Percentiles rank a stretch among this genome's conserved stretches.
Conservation (phyloP, 2,797 vertebrate species). For the Hydrolagus colliei region DNA sequence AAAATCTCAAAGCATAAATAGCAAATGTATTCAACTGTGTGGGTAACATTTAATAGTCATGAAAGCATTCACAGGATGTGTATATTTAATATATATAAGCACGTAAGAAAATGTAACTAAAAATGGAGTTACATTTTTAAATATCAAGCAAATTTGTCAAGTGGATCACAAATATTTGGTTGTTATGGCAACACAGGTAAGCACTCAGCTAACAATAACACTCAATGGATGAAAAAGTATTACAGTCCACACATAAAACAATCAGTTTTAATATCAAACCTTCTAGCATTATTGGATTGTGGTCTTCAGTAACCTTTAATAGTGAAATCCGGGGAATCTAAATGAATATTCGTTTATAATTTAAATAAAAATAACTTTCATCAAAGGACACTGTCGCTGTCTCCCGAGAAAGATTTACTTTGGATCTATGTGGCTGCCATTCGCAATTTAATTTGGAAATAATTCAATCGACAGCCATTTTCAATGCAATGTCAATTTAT, state of each 20-base stretch:
- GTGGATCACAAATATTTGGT: conserved; percentile 16
- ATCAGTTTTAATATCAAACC: neutral
- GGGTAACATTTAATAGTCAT: conserved; percentile 29
- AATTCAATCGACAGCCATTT: conserved; percentile 18
- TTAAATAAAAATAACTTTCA: neutral
- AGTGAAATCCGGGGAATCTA: neutral
- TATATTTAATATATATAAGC: no score
- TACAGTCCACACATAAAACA: neutral
- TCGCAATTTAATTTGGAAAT: conserved; percentile 8
- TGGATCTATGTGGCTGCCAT: neutral
- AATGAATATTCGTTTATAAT: neutral
- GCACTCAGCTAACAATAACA: neutral
- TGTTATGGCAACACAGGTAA: conserved; percentile 25
- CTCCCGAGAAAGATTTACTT: neutral
- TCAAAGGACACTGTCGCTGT: neutral
- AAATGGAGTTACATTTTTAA: conserved; percentile 23
- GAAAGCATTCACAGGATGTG: neutral
- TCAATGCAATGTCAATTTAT: conserved; percentile 20
- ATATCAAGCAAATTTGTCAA: conserved; percentile 27
- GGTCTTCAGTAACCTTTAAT: conserved; percentile 21
- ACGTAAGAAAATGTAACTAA: neutral
- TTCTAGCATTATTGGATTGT: neutral
- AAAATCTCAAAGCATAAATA: neutral
- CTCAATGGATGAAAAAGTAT: neutral
- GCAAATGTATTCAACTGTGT: neutral